These are phyloP conservation scores for Hiodon alosoides DNA, from an alignment of 2,113 vertebrate genomes.

Conservation along the genomic window DNA sequence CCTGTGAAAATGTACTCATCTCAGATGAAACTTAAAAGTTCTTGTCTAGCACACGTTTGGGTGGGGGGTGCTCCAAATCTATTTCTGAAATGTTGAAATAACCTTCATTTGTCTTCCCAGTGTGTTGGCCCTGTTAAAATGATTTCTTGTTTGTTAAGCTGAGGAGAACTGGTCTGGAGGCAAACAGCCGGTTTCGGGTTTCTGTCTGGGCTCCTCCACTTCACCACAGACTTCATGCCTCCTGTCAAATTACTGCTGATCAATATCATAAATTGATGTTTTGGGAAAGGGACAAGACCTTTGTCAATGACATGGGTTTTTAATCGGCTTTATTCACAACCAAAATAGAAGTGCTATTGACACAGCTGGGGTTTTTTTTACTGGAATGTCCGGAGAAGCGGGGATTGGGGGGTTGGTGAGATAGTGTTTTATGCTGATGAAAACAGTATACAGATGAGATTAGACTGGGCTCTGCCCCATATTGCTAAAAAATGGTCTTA, in stretches of 20 bases:
- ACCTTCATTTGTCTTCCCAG: conserved; percentile 39
- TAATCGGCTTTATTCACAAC: conserved; percentile 32
- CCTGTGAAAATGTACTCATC: background rate
- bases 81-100: conserved; percentile 22
- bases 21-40: background rate
- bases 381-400: too few species aligned
- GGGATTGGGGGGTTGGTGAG: background rate
- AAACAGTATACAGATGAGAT: background rate
- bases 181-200: conserved; percentile 27
- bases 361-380: conserved; percentile 3
- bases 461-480: too few species aligned
- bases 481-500: too few species aligned
- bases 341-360: conserved; percentile 37
- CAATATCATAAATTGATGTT: conserved; percentile 38
- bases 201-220: conserved; percentile 27
- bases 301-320: conserved; percentile 24
- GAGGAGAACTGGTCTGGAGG: conserved; percentile 8
- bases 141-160: conserved; percentile 32
- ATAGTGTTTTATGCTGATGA: background rate
- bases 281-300: conserved; percentile 35
- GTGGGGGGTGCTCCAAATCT: background rate
- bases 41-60: background rate
- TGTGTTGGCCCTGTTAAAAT: conserved; percentile 26
- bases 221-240: conserved; percentile 7
- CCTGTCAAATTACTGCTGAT: conserved; percentile 36